Evolutionary conservation across 1,140 invertebrate genomes (phyloP).

Genomic region (Aphidius gifuensis): DNA sequence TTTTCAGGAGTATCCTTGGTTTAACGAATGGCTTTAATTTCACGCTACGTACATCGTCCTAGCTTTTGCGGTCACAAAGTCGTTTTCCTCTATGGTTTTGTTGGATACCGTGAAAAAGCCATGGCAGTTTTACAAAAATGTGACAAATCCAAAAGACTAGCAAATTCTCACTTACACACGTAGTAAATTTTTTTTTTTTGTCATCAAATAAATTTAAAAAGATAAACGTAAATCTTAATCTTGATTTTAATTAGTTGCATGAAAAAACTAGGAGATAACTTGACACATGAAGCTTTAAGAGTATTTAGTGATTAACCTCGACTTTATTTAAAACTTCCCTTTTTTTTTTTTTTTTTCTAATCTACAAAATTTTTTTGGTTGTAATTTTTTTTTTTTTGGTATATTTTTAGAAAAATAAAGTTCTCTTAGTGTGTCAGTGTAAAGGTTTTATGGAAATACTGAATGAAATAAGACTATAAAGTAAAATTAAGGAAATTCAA

Average conservation of each 20-base stretch:
- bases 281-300: slow-evolving; percentile 6
- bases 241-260: slow-evolving; percentile 33
- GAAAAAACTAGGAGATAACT: slow-evolving; percentile 4
- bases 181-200: neutral
- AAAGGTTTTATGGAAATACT: too few relatives aligned
- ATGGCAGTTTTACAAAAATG: slow-evolving; percentile 6
- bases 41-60: slow-evolving; percentile 28
- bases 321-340: neutral
- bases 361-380: neutral
- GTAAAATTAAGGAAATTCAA: too few relatives aligned
- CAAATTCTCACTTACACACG: slow-evolving; percentile 1
- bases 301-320: slow-evolving; percentile 11
- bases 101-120: slow-evolving; percentile 16
- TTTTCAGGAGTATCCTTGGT: slow-evolving; percentile 27
- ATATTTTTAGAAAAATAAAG: too few relatives aligned
- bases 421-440: too few relatives aligned
- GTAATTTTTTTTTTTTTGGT: too few relatives aligned
- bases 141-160: slow-evolving; percentile 1
- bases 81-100: slow-evolving; percentile 20
- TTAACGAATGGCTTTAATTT: slow-evolving; percentile 39
- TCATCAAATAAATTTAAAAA: too few relatives aligned
- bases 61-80: slow-evolving; percentile 23
- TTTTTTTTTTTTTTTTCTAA: neutral
- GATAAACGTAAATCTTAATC: slow-evolving; percentile 26
- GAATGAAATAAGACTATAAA: too few relatives aligned